A percentile compares a stretch with the other conserved stretches of the same genome.
These are phyloP conservation scores for Danio jaintianensis DNA, from an alignment of 2,797 vertebrate species.

Conservation along the genomic window DNA sequence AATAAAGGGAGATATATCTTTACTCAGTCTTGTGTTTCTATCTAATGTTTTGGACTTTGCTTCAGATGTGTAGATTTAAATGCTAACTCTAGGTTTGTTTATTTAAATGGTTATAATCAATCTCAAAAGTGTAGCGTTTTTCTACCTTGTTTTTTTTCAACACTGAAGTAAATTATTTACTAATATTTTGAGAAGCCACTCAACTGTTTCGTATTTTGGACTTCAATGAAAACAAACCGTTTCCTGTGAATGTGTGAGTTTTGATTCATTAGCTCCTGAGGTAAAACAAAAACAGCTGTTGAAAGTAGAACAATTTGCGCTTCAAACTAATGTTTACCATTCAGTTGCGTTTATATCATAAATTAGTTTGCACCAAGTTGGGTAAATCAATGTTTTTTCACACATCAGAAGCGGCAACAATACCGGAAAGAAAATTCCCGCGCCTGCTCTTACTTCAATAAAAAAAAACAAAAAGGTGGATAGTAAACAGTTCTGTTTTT, in stretches of 20 bases:
- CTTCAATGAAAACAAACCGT: background rate
- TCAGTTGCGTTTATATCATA: background rate
- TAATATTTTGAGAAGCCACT: background rate
- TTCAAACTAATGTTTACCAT: background rate
- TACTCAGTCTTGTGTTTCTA: slow-evolving; percentile 63
- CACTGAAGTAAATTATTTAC: background rate
- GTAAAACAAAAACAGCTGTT: background rate
- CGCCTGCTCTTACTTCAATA: background rate
- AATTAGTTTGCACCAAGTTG: background rate
- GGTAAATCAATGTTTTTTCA: background rate
- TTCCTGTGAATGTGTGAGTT: background rate
- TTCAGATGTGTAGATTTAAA: background rate
- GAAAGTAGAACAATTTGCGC: background rate
- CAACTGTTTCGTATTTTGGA: background rate
- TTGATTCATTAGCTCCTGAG: background rate
- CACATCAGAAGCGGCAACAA: background rate
- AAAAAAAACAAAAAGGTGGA: background rate
- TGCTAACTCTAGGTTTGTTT: background rate
- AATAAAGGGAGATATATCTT: slow-evolving; percentile 78
- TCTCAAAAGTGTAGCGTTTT: background rate
- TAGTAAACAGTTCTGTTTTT: background rate
- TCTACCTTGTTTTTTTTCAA: background rate
- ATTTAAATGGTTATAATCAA: background rate
- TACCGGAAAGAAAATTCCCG: background rate
- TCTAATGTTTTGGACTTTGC: slow-evolving; percentile 10